Evolutionary conservation across 1,140 invertebrate genomes (phyloP), one percentile per base, ranked within the genome.

Genomic region (Pachypeltis micranthus): DNA sequence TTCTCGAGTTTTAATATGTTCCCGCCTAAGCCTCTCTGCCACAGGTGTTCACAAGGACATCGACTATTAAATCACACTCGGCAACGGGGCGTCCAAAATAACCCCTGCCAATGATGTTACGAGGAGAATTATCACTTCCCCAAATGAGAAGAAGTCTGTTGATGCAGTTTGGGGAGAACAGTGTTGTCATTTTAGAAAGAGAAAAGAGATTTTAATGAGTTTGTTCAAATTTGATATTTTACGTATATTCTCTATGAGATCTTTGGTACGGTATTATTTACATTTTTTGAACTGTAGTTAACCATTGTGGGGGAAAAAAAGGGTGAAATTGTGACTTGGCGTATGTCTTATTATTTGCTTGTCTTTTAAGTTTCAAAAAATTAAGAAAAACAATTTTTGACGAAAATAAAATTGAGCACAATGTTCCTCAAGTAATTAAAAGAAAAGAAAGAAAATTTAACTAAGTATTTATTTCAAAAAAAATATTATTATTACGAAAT

Each of bases 361-460:
- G 7, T 39, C 31, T 39, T 51, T 10, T 51, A 51, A 16, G 23
- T 51, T 51, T 39, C 34, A 39, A 39, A 39, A 39, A 10, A 39
- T 39, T 39, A n/a, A 39, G n/a, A 39, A 39, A 39, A 39, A 39
- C 34, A 21, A 51, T 14, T 51, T 51, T 51, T 21, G 47, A 51
- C 7, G 7, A 51, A 51, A 51, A 21, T 16, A 14, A 10, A 51
- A 51, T 51, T 51, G 47, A 51, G 47, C 47, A 51, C 47, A 51
- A 51, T 51, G 47, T 51, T 51, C 47, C 47, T 51, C 47, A 51
- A 51, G 23, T 51, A 51, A 51, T 51, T 51, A 51, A 51, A 51
- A 51, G 23, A 51, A 10, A 21, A 51, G 23, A 51, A 51, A 51
- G 23, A 10, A 21, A 51, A 51, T 39, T 39, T 51, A 51, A 51